A percentile compares a stretch with the other conserved stretches of the same genome.
phyloP scores from a whole-genome alignment of 35 echinoderm and acorn worm genomes.

The Acanthaster planci region DNA sequence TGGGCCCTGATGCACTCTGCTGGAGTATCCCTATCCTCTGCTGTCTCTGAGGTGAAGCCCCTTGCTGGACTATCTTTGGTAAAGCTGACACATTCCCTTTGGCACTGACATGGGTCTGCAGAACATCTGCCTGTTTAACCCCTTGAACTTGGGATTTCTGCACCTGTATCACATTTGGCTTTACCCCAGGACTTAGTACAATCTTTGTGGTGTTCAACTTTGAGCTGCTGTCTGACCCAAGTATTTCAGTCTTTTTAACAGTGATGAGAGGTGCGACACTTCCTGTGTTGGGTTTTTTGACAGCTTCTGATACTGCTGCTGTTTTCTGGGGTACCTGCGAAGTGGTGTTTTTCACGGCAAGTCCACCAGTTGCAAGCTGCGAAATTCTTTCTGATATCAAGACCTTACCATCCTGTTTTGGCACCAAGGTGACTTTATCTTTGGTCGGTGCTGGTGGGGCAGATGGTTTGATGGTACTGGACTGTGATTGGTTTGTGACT shows the following conservation, averaged over 20 bases:
- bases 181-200: no score
- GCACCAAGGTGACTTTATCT: not conserved
- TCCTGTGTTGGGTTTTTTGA: no score
- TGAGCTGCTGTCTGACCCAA: not conserved
- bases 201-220: not conserved
- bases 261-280: not conserved
- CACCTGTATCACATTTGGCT: no score
- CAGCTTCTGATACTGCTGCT: no score
- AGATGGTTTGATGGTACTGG: not conserved
- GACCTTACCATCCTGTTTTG: not conserved
- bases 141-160: no score
- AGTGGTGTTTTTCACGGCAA: not conserved
- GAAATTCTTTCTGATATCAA: constrained; percentile 14
- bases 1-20: constrained; percentile 2
- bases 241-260: not conserved
- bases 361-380: not conserved
- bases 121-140: no score
- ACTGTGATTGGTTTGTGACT: not conserved
- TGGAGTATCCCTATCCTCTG: constrained; percentile 1
- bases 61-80: constrained; percentile 11
- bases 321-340: not conserved
- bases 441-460: not conserved
- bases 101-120: not conserved
- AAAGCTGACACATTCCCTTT: constrained; percentile 4
- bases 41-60: not conserved